A percentile compares a stretch with the other conserved stretches of the same genome.
These are phyloP conservation scores for Peromyscus californicus DNA, from an alignment of 2,113 vertebrate species.

Conservation along the genomic window DNA sequence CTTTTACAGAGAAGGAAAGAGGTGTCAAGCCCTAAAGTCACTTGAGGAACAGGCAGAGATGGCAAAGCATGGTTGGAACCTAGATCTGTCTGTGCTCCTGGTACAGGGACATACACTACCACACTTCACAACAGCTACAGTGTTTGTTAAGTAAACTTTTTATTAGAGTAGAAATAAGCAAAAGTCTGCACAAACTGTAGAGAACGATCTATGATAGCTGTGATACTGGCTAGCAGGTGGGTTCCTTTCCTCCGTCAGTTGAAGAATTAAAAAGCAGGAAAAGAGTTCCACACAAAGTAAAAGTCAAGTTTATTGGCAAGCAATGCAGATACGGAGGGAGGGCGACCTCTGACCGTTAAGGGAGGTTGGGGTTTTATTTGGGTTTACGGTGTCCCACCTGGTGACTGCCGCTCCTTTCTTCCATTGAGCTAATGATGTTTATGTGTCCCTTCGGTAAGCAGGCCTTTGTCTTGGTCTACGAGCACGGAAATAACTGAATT, in stretches of 20 bases:
- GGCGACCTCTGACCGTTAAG: no score
- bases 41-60: neutral
- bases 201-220: neutral
- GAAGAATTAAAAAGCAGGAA: neutral
- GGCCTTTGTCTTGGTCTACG: no score
- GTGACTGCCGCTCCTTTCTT: neutral
- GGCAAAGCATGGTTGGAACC: neutral
- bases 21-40: neutral
- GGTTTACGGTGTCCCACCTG: neutral
- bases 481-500: neutral
- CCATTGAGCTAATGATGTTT: neutral
- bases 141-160: constrained; percentile 45
- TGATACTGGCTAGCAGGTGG: neutral
- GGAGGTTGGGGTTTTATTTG: neutral
- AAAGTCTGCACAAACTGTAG: neutral
- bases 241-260: neutral
- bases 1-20: neutral
- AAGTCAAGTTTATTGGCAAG: neutral
- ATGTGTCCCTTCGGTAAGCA: neutral
- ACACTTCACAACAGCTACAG: neutral
- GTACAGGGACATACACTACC: neutral
- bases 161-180: neutral
- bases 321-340: neutral
- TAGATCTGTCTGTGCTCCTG: neutral
- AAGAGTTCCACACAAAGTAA: neutral